phyloP scores from a whole-genome alignment of 2,888 invertebrate species.

The Liodrosophila aerea region DNA sequence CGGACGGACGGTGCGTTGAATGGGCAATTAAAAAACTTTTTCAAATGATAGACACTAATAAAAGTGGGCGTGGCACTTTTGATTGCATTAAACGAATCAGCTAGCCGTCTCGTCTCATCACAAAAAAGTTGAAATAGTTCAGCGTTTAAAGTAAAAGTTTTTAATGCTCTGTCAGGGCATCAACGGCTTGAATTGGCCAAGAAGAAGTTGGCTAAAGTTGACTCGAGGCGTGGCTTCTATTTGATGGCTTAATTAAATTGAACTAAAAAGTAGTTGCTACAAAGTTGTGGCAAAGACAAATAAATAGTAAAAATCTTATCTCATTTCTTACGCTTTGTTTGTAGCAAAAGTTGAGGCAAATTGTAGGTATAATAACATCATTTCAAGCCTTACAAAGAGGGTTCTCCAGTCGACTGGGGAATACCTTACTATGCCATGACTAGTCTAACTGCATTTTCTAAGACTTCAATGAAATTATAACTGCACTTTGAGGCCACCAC shows the following conservation, averaged over 20 bases:
- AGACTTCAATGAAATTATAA: constrained; percentile 20
- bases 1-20: too few species aligned
- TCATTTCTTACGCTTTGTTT: too few species aligned
- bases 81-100: constrained; percentile 43
- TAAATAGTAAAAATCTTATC: neutral
- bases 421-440: neutral
- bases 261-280: constrained; percentile 10
- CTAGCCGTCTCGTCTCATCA: constrained; percentile 17
- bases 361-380: too few species aligned
- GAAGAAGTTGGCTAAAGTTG: constrained; percentile 21
- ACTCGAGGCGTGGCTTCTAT: constrained; percentile 15
- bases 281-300: neutral
- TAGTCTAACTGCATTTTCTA: neutral
- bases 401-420: too few species aligned
- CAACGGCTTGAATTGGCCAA: constrained; percentile 27
- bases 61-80: constrained; percentile 28
- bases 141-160: constrained; percentile 42
- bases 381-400: too few species aligned
- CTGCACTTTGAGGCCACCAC: constrained; percentile 26
- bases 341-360: too few species aligned
- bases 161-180: constrained; percentile 12
- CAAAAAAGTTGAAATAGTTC: constrained; percentile 47
- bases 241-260: constrained; percentile 43
- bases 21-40: constrained; percentile 67
- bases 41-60: constrained; percentile 26